Evolutionary conservation across 2,797 vertebrate genomes (phyloP), one percentile per base, ranked within the genome.

Genomic region (Clarias pachynema): DNA sequence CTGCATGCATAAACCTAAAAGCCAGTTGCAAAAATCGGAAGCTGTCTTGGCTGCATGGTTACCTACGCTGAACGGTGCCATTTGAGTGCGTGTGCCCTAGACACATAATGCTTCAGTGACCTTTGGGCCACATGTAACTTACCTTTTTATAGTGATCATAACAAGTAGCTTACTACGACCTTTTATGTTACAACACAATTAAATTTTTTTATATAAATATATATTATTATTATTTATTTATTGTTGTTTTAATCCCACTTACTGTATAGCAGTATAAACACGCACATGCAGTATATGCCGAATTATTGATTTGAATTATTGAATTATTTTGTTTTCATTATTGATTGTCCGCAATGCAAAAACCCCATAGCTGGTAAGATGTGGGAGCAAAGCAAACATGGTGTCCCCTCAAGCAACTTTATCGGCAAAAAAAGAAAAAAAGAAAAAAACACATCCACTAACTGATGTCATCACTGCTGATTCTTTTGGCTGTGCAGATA

Each of bases 61-160:
- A 14, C 14, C 24, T 49, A n/a, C 26, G 37, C 69, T 34, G 31
- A 10, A 22, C 66, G 22, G 44, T 63, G 60, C 10, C 22, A 26
- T 75, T 53, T 74, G 24, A 49, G 37, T 16, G 24, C 5, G 1
- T 15, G 24, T 40, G 29, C 56, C 49, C n/a, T 4, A 74, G 40
- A 3, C 44, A 29, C 53, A 3, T 74, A n/a, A 44, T 3, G 44
- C 72, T 3, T 24, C 24, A 73, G 15, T 73, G 70, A 73, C 4
- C 16, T 24, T 40, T 10, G 37, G 79, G 92, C 92, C 93, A 94
- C 92, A 92, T 95, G 92, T 92, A 93, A 84, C 92, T 92, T 90
- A 94, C 92, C 94, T 89, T 90, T 91, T 91, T 93, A 91, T 89
- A 86, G 89, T 91, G 93, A 94, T 95, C 93, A 91, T 90, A 92